A percentile compares a stretch with the other conserved stretches of the same genome.
Conservation (phyloP, 2,113 vertebrate genomes). For the Leuciscus idus region DNA sequence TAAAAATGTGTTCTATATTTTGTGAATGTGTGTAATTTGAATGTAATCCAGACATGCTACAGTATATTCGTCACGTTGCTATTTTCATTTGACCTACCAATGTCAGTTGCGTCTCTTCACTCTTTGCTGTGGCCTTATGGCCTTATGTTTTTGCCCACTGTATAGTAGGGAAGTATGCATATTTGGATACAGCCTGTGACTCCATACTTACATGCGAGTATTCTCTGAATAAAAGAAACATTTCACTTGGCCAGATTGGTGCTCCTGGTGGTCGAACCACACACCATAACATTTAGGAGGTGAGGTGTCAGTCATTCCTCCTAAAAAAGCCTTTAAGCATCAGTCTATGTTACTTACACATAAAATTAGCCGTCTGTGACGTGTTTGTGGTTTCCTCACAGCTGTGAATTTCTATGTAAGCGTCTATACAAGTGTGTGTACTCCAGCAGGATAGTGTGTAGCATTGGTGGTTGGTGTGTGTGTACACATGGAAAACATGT, state of each 20-base stretch:
- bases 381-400: conserved; percentile 57
- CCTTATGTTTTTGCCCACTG: neutral
- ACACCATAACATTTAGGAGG: conserved; percentile 40
- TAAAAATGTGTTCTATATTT: neutral
- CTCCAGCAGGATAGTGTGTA: conserved; percentile 26
- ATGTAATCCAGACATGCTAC: neutral
- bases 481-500: conserved; percentile 51
- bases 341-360: conserved; percentile 50
- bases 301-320: conserved; percentile 42
- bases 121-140: too few species aligned
- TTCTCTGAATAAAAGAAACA: neutral
- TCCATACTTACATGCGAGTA: too few species aligned
- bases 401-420: conserved; percentile 41
- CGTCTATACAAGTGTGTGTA: neutral
- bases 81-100: neutral
- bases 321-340: conserved; percentile 19
- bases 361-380: conserved; percentile 65
- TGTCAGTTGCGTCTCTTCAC: neutral
- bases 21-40: neutral
- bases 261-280: conserved; percentile 31
- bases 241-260: neutral
- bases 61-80: neutral
- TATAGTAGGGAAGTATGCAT: neutral
- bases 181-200: neutral
- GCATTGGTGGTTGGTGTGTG: neutral